Evolutionary conservation across 1,140 invertebrate species (phyloP).

Genomic region (Ceratosolen fusciceps): DNA sequence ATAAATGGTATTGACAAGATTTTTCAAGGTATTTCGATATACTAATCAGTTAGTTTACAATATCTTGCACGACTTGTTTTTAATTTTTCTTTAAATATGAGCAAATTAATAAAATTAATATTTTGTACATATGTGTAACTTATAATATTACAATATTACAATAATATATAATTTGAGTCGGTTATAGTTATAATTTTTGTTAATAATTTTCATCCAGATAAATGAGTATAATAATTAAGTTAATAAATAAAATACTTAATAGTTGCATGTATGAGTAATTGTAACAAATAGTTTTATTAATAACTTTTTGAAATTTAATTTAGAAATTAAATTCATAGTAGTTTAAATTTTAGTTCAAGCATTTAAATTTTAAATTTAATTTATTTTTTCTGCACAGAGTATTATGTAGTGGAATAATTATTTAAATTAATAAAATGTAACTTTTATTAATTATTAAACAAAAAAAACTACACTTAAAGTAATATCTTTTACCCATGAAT

Average conservation of each 20-base stretch:
- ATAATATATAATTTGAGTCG: no score
- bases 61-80: slow-evolving; percentile 30
- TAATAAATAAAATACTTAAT: slow-evolving; percentile 2
- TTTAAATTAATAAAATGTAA: no score
- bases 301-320: no score
- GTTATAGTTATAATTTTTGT: slow-evolving; percentile 37
- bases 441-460: slow-evolving; percentile 15
- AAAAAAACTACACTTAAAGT: no score
- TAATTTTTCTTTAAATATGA: slow-evolving; percentile 10
- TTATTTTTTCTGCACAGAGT: not conserved
- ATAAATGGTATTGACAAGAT: slow-evolving; percentile 80
- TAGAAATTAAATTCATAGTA: no score
- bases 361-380: not conserved
- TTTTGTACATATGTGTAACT: not conserved
- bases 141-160: no score
- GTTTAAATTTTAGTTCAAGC: no score
- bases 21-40: slow-evolving; percentile 74
- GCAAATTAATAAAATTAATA: slow-evolving; percentile 10
- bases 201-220: slow-evolving; percentile 58
- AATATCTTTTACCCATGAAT: no score
- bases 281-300: slow-evolving; percentile 20
- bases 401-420: not conserved
- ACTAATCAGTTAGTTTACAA: slow-evolving; percentile 41
- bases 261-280: slow-evolving; percentile 23
- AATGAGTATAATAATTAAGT: not conserved